Evolutionary conservation across 1,140 invertebrate genomes (phyloP), one percentile per base, ranked within the genome.

Genomic region (Whitmania pigra): DNA sequence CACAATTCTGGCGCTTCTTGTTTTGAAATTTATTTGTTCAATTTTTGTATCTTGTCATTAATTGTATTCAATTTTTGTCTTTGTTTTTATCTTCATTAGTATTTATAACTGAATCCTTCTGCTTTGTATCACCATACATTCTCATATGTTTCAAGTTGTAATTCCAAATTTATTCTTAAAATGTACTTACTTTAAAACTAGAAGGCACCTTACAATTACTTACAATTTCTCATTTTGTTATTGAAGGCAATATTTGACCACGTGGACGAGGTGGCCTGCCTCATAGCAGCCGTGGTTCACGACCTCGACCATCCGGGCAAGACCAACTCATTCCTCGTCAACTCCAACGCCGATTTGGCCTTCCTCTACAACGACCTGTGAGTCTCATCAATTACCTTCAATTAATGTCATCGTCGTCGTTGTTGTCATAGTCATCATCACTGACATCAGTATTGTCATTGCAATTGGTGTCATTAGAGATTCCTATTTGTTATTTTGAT

Each of bases 231-330:
- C 3, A 53, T 4, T 72, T 18, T 29, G 25, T n/a, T n/a, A n/a
- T n/a, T 71, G 54, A 55, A 76, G 80, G 73, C 75, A 63, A 76
- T 82, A 31, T 78, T 82, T 72, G 80, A 81, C 69, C 76, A 78
- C 49, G 72, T 76, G 18, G 81, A 83, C 74, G 77, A 94, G 83
- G 87, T 92, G 74, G 89, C 90, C 36, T 89, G 91, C 11, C 82
- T 97, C 57, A 87, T 97, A 73, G 93, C 92, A 13, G 93, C 94
- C 54, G 77, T 79, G 17, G 75, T 82, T 22, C 82, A 83, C 74
- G 82, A 83, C 73, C 76, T 83, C 9, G 82, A 83, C 70, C 82
- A 83, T 75, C 82, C 82, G 18, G 82, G 80, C 9, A 76, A 79
- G 57, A 83, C 82, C 53, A 84, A 84, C 75, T 81, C 83, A 60